These are phyloP conservation scores for Motacilla alba DNA, from an alignment of 2,113 vertebrate species.

Conservation along the genomic window DNA sequence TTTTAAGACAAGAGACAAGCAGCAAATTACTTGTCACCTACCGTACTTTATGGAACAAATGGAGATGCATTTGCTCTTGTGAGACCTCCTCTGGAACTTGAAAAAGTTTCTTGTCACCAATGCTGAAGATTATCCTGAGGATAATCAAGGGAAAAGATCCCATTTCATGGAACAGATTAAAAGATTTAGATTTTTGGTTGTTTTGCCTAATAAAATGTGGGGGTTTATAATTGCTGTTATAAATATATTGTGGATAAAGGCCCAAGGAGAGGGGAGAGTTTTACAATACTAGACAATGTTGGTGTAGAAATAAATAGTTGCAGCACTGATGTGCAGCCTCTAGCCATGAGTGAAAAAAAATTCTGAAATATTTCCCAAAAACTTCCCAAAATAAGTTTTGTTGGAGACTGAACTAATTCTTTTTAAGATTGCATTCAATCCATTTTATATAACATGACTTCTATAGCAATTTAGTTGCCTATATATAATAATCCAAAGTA, in stretches of 20 bases:
- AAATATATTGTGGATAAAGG: neutral
- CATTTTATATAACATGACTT: neutral
- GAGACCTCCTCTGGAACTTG: neutral
- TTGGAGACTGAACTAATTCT: neutral
- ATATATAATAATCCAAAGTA: neutral
- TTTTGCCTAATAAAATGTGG: neutral
- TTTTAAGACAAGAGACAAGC: neutral
- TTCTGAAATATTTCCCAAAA: neutral
- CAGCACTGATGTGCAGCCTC: neutral
- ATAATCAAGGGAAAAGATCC: neutral
- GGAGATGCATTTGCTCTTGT: neutral
- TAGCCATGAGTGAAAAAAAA: neutral
- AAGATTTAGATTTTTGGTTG: neutral
- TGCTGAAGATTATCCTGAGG: neutral
- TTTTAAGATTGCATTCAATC: neutral
- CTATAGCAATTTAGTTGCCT: neutral
- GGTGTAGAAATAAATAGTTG: neutral
- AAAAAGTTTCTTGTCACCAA: neutral
- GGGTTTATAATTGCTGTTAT: neutral
- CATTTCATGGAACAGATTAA: neutral
- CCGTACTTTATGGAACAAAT: neutral
- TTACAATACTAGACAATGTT: neutral
- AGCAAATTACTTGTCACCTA: neutral
- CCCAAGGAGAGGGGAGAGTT: neutral
- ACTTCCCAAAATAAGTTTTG: neutral